Conservation (phyloP, 1,140 invertebrate species). For the Lasioglossum baleicum region DNA sequence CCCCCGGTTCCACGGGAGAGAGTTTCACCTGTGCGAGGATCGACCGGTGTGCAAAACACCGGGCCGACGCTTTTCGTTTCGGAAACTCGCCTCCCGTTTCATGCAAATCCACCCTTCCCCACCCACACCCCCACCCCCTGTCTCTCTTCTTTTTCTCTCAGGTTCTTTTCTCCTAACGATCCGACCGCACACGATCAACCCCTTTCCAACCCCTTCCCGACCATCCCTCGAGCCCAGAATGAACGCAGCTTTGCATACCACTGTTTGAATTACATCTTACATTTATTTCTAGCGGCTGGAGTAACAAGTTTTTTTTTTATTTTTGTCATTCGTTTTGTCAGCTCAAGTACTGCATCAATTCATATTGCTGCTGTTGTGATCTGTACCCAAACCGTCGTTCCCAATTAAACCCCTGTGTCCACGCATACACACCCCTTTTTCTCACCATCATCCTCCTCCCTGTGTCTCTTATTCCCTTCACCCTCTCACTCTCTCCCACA, state of each 20-base stretch:
- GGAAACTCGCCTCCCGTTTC: no score
- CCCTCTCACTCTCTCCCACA: no score
- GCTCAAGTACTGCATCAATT: conserved; percentile 66
- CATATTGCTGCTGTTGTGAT: conserved; percentile 65
- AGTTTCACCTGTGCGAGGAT: neutral
- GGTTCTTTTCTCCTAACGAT: neutral
- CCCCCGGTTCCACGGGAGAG: no score
- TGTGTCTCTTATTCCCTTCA: no score
- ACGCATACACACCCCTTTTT: neutral
- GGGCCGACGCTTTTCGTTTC: no score
- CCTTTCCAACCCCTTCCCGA: neutral
- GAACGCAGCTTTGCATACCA: conserved; percentile 38
- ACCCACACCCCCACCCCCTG: neutral
- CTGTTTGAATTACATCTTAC: conserved; percentile 45
- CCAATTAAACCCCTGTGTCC: conserved; percentile 1
- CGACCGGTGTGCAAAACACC: neutral
- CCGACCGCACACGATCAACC: neutral
- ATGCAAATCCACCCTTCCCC: neutral
- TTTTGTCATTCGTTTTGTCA: conserved; percentile 60
- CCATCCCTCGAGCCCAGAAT: conserved; percentile 28
- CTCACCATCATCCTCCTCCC: no score
- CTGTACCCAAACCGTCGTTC: conserved; percentile 46
- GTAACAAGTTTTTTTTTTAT: conserved; percentile 59
- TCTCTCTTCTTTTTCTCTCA: neutral
- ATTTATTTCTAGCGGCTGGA: conserved; percentile 68